These are phyloP conservation scores for Notarius quadriscutis DNA, from an alignment of 2,113 vertebrate genomes.

Conservation along the genomic window DNA sequence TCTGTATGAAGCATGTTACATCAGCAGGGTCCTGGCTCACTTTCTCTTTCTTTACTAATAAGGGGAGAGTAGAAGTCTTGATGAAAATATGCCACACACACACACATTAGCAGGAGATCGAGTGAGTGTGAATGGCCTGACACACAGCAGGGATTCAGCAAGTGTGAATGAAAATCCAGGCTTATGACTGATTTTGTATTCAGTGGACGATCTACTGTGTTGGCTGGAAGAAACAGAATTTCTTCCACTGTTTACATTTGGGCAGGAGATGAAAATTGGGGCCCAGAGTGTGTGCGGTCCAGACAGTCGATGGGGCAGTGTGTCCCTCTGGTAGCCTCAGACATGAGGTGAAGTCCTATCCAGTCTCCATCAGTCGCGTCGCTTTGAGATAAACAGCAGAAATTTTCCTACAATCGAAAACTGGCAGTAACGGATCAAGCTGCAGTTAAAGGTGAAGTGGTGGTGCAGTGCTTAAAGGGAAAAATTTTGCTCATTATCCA, in stretches of 20 bases:
- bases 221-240: too few species aligned
- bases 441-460: background rate
- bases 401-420: too few species aligned
- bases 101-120: background rate
- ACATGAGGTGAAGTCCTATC: background rate
- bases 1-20: background rate
- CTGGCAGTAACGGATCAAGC: too few species aligned
- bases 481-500: too few species aligned
- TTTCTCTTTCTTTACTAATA: background rate
- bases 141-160: background rate
- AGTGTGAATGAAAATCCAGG: background rate
- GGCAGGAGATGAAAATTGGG: background rate
- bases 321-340: background rate
- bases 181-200: too few species aligned
- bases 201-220: too few species aligned
- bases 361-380: background rate
- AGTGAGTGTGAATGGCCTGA: background rate
- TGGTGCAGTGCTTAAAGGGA: background rate
- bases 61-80: background rate
- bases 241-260: background rate
- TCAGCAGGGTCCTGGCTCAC: constrained; percentile 4
- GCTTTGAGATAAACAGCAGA: background rate
- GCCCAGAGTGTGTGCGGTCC: background rate
- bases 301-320: background rate
- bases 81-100: background rate